Percentiles rank a stretch among this genome's conserved stretches.
Conservation (phyloP, 2,888 invertebrate genomes). For the Galerucella pusilla region DNA sequence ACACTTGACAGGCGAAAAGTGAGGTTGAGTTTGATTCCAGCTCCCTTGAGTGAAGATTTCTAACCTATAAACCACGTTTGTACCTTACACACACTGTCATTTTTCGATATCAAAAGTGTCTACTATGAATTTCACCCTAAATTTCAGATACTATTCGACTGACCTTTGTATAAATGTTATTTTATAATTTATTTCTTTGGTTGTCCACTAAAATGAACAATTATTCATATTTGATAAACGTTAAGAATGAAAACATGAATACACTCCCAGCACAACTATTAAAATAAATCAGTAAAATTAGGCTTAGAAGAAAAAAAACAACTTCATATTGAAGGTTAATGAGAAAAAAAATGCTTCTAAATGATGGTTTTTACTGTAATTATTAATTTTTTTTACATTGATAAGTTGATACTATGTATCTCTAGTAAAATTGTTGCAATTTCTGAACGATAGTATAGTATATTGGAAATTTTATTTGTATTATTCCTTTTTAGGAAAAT, state of each 20-base stretch:
- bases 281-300: slow-evolving; percentile 26
- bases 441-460: slow-evolving; percentile 60
- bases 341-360: slow-evolving; percentile 45
- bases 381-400: slow-evolving; percentile 50
- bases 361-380: slow-evolving; percentile 47
- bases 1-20: too few species aligned
- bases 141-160: too few species aligned
- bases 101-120: too few species aligned
- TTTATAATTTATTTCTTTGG: too few species aligned
- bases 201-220: background rate
- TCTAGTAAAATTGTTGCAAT: slow-evolving; percentile 67
- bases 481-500: slow-evolving; percentile 32
- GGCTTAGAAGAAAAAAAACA: slow-evolving; percentile 39
- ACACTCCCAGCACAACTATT: background rate
- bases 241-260: background rate
- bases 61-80: too few species aligned
- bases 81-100: too few species aligned
- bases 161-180: too few species aligned
- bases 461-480: slow-evolving; percentile 45
- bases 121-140: too few species aligned
- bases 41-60: too few species aligned
- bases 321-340: slow-evolving; percentile 61
- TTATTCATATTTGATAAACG: background rate
- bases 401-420: slow-evolving; percentile 67
- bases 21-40: too few species aligned